phyloP scores from a whole-genome alignment of 2,113 vertebrate genomes.

The Ascaphus truei region DNA sequence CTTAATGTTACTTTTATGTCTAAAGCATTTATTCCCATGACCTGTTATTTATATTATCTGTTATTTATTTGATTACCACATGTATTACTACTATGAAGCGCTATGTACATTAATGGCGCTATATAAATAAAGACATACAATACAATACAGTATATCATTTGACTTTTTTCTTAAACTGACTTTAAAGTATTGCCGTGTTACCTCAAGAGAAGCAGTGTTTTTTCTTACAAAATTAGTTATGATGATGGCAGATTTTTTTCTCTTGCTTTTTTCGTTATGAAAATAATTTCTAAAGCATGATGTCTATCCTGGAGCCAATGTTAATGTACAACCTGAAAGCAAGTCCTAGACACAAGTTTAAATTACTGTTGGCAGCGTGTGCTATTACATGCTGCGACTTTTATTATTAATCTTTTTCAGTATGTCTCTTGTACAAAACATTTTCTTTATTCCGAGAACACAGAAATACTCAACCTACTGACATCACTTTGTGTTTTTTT shows the following conservation, averaged over 20 bases:
- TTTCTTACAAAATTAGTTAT: not conserved
- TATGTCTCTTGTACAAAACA: constrained; percentile 8
- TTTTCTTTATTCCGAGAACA: constrained; percentile 19
- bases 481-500: constrained; percentile 40
- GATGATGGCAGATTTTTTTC: not conserved
- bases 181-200: too few relatives aligned
- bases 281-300: not conserved
- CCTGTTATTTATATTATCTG: too few relatives aligned
- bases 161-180: too few relatives aligned
- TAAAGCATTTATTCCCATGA: too few relatives aligned
- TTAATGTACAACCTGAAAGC: not conserved
- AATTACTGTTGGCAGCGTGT: constrained; percentile 1
- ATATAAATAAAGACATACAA: too few relatives aligned
- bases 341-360: constrained; percentile 10
- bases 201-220: too few relatives aligned
- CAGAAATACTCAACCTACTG: constrained; percentile 29
- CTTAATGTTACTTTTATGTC: too few relatives aligned
- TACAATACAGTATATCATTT: too few relatives aligned
- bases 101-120: too few relatives aligned
- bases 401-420: not conserved
- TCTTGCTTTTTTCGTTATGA: not conserved
- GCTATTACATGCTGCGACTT: constrained; percentile 6
- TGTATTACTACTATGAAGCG: too few relatives aligned
- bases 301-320: not conserved
- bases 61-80: too few relatives aligned